These are phyloP conservation scores for Hypsopygia costalis DNA, from an alignment of 2,888 invertebrate genomes.

Conservation along the genomic window DNA sequence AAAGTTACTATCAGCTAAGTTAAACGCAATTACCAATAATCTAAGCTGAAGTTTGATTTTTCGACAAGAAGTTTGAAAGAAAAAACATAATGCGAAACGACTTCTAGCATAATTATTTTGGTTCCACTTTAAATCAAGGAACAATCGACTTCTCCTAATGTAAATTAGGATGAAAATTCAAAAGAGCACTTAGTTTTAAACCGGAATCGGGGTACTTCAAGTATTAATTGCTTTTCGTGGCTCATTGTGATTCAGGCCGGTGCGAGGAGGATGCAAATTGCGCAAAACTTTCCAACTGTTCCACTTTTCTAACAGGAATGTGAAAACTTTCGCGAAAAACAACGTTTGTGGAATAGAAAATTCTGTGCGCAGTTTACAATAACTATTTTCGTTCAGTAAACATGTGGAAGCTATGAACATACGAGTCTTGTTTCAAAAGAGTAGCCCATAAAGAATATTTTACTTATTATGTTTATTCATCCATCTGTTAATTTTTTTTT, in stretches of 20 bases:
- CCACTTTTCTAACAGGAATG: slow-evolving; percentile 72
- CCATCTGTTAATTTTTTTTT: too few relatives aligned
- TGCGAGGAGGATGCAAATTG: slow-evolving; percentile 73
- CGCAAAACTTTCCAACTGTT: slow-evolving; percentile 66
- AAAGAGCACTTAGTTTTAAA: slow-evolving; percentile 74
- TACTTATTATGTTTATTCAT: too few relatives aligned
- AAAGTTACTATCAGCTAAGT: too few relatives aligned
- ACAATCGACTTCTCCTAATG: slow-evolving; percentile 41
- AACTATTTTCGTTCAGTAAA: slow-evolving; percentile 18
- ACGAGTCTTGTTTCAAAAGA: too few relatives aligned
- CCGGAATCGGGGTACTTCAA: slow-evolving; percentile 71
- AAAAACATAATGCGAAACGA: too few relatives aligned
- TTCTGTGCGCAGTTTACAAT: slow-evolving; percentile 25
- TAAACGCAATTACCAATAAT: too few relatives aligned
- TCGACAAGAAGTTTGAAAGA: too few relatives aligned
- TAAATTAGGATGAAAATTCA: slow-evolving; percentile 67
- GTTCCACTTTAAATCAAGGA: slow-evolving; percentile 16
- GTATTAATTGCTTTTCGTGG: slow-evolving; percentile 78
- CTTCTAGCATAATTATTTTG: too few relatives aligned
- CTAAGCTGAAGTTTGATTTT: too few relatives aligned
- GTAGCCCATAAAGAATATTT: too few relatives aligned
- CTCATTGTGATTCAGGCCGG: slow-evolving; percentile 76
- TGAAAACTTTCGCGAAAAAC: slow-evolving; percentile 66
- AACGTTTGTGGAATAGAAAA: slow-evolving; percentile 47
- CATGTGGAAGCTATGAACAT: too few relatives aligned